Evolutionary conservation across 2,888 invertebrate species (phyloP), one percentile per base, ranked within the genome.

Genomic region (Spisula subtruncata): DNA sequence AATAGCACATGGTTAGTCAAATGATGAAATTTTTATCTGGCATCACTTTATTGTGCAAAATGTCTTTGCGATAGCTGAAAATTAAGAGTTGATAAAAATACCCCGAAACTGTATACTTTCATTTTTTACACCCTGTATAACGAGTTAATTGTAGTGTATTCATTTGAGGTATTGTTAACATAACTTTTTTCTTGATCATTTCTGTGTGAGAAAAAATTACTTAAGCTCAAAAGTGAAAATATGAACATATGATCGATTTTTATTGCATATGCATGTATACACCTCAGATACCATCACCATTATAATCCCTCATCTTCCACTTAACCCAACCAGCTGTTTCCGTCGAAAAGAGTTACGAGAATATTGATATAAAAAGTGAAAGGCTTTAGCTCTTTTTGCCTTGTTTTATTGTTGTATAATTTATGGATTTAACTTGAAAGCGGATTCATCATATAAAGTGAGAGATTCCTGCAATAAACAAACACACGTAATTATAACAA

Each of bases 401-500:
- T 1, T 6, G 25, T 0, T 66, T 66, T 66, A 66, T 66, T 25
- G 25, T 25, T 25, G 20, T 66, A 1, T 66, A 25, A 66, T n/a
- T 66, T 66, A 66, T 25, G 60, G n/a, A 66, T 66, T 66, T 10
- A 25, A 66, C 60, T 25, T 66, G 60, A 66, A 66, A 66, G 60
- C 60, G 25, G 60, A 66, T 66, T n/a, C 25, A 66, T 66, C 0
- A 20, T 25, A 66, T 66, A 25, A 66, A 66, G 0, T n/a, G n/a
- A n/a, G 25, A 10, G 8, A 66, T 25, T 25, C n/a, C 0, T 2
- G 20, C 25, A n/a, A 66, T 66, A 6, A 66, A 66, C 60, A 66
- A 66, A 66, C 60, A 66, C 41, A 41, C 2, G 8, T 41, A 8
- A 41, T 41, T 5, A 41, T 41, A 41, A 41, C 41, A 41, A 41